Conservation (phyloP, 2,113 vertebrate species). For the Equus quagga region DNA sequence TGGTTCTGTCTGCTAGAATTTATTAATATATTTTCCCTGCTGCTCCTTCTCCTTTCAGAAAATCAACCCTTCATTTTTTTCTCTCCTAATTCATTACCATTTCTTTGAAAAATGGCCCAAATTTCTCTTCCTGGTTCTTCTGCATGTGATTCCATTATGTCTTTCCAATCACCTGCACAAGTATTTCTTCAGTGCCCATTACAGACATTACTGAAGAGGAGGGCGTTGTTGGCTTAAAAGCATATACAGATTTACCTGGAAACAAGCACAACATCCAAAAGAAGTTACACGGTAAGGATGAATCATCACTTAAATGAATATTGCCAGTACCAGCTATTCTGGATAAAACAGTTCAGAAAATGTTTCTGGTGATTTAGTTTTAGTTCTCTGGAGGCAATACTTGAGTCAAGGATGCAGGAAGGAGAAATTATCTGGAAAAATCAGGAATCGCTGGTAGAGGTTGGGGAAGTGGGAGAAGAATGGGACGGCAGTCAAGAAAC, state of each 20-base stretch:
- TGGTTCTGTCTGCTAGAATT: not conserved
- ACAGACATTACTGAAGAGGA: not conserved
- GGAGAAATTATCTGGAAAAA: not conserved
- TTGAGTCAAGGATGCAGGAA: not conserved
- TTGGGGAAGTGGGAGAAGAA: not conserved
- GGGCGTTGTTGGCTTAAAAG: not conserved
- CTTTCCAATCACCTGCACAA: not conserved
- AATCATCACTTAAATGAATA: not conserved
- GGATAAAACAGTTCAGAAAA: not conserved
- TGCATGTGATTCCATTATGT: not conserved
- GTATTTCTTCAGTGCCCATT: not conserved
- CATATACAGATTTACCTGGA: not conserved
- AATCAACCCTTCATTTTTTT: not conserved
- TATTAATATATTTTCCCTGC: not conserved
- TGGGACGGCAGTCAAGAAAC: accelerated
- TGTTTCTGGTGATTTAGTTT: not conserved
- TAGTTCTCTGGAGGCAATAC: not conserved
- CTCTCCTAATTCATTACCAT: not conserved
- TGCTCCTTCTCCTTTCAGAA: not conserved
- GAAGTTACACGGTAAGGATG: not conserved
- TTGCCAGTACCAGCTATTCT: too few relatives aligned
- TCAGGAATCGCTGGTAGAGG: not conserved
- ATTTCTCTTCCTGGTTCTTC: not conserved
- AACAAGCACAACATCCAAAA: not conserved
- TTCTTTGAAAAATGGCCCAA: not conserved